Conservation (phyloP, 2,113 vertebrate species). For the Catharus fuscescens region DNA sequence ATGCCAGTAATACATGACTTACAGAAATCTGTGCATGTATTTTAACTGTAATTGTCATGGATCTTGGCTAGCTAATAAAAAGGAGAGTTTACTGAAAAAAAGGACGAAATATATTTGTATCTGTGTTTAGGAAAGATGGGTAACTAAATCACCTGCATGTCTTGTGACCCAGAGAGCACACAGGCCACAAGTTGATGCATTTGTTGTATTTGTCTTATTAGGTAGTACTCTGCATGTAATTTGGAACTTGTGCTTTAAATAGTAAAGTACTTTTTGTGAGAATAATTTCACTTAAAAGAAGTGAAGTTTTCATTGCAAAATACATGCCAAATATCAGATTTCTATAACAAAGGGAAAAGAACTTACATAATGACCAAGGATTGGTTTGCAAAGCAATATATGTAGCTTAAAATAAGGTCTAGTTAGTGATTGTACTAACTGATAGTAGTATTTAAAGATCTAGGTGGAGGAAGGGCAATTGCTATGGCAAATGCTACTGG, state of each 20-base stretch:
- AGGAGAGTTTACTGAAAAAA: background rate
- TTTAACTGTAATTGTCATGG: background rate
- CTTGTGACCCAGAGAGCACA: background rate
- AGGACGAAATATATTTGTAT: background rate
- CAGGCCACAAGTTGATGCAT: background rate
- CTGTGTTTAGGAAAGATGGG: background rate
- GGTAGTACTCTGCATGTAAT: background rate
- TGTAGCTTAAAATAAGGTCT: background rate
- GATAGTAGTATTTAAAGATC: background rate
- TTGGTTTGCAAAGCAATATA: background rate
- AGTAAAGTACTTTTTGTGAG: background rate
- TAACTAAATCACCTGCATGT: background rate
- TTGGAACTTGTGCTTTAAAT: background rate
- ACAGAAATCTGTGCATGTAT: background rate
- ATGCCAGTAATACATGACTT: background rate
- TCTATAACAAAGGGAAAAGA: slow-evolving; percentile 50
- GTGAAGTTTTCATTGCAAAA: background rate
- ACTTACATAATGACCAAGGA: background rate
- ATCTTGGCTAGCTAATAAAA: background rate
- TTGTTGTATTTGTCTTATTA: background rate
- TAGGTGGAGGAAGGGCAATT: background rate
- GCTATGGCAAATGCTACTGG: background rate
- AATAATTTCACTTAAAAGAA: background rate
- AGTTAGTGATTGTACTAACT: background rate
- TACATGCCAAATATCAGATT: background rate